These are phyloP conservation scores for Abrostola triplasia DNA, from an alignment of 2,888 invertebrate genomes.

Conservation along the genomic window DNA sequence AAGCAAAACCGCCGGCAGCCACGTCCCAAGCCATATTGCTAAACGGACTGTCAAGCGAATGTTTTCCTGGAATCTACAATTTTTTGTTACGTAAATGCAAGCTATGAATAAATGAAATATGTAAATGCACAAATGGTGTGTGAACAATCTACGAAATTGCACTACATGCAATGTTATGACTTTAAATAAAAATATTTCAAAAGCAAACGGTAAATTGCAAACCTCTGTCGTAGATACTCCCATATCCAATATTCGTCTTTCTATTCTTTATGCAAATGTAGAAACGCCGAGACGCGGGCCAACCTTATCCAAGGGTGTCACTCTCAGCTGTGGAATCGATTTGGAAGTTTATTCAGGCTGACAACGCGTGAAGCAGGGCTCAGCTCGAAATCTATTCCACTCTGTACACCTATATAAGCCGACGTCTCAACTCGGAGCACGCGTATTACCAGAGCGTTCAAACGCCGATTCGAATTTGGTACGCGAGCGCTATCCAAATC, in stretches of 20 bases:
- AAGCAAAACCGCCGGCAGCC: neutral
- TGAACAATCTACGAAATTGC: conserved; percentile 37
- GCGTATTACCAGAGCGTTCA: conserved; percentile 57
- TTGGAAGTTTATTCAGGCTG: conserved; percentile 87
- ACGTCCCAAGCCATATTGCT: neutral
- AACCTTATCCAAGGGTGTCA: conserved; percentile 83
- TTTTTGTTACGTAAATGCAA: neutral
- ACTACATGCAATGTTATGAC: conserved; percentile 37
- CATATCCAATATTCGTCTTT: conserved; percentile 70
- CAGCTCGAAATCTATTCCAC: conserved; percentile 76
- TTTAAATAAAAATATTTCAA: conserved; percentile 42
- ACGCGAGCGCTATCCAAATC: conserved; percentile 61
- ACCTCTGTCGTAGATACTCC: conserved; percentile 55
- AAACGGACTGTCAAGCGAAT: neutral
- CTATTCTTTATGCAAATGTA: conserved; percentile 85
- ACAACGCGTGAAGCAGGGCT: conserved; percentile 83
- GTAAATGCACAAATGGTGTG: conserved; percentile 8
- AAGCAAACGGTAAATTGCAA: conserved; percentile 50
- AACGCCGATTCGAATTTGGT: conserved; percentile 65
- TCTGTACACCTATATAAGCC: conserved; percentile 65
- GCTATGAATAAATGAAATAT: conserved; percentile 8
- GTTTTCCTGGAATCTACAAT: neutral
- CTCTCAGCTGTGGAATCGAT: conserved; percentile 86
- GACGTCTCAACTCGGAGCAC: conserved; percentile 58
- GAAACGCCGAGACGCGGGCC: conserved; percentile 69